phyloP scores from a whole-genome alignment of 2,113 vertebrate species.

The Rhinichthys klamathensis region DNA sequence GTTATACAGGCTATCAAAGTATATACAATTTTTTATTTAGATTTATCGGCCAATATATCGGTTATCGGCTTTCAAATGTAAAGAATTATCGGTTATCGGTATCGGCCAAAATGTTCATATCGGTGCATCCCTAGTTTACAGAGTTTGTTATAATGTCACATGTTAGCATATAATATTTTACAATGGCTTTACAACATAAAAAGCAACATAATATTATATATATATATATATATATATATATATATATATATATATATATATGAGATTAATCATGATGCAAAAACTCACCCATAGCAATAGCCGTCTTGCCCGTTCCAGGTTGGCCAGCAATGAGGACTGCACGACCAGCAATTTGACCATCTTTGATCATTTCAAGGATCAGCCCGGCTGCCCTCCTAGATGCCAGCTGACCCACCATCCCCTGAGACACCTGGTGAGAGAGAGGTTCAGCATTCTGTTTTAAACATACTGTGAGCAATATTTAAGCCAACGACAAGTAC shows the following conservation, averaged over 20 bases:
- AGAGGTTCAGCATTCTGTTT: background rate
- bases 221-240: too few species aligned
- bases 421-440: slow-evolving; percentile 85
- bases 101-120: too few species aligned
- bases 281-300: slow-evolving; percentile 90
- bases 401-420: slow-evolving; percentile 92
- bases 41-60: too few species aligned
- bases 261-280: background rate
- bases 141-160: too few species aligned
- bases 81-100: too few species aligned
- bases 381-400: slow-evolving; percentile 87
- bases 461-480: background rate
- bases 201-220: too few species aligned
- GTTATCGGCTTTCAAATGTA: too few species aligned
- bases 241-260: too few species aligned
- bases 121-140: too few species aligned
- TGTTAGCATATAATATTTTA: background rate
- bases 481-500: background rate
- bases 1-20: too few species aligned
- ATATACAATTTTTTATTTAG: too few species aligned
- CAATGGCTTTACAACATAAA: background rate
- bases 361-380: slow-evolving; percentile 93
- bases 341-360: slow-evolving; percentile 91
- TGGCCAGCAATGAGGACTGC: slow-evolving; percentile 90
- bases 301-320: slow-evolving; percentile 91